These are phyloP conservation scores for Meteorus colon DNA, from an alignment of 2,888 invertebrate genomes.

Conservation along the genomic window DNA sequence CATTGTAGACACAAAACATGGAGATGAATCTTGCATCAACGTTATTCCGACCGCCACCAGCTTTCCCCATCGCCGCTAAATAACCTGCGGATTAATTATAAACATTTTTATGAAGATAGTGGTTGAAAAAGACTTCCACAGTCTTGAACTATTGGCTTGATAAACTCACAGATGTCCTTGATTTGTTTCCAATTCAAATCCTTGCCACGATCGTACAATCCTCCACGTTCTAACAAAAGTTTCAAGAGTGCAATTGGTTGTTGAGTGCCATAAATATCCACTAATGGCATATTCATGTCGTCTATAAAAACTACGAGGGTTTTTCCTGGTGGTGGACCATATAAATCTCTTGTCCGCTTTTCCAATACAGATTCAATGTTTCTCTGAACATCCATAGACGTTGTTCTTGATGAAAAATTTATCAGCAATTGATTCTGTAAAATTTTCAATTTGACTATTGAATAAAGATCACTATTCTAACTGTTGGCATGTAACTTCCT, in stretches of 20 bases:
- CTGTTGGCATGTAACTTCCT: not conserved
- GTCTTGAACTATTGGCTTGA: not conserved
- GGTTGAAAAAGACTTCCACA: not conserved
- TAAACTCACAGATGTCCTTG: conserved; percentile 80
- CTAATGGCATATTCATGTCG: conserved; percentile 95
- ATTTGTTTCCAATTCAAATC: conserved; percentile 92
- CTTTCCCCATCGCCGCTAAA: conserved; percentile 89
- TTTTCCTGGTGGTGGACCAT: conserved; percentile 92
- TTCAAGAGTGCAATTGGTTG: conserved; percentile 95
- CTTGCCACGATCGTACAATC: conserved; percentile 91
- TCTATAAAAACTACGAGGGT: conserved; percentile 92
- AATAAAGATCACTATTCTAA: conserved; percentile 29
- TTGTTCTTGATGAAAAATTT: conserved; percentile 94
- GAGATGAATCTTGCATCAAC: conserved; percentile 94
- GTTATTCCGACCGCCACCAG: conserved; percentile 92
- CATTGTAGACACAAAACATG: conserved; percentile 90
- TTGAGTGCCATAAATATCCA: conserved; percentile 92
- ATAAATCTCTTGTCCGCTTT: conserved; percentile 91
- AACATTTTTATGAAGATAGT: conserved; percentile 13
- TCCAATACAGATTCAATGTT: conserved; percentile 91
- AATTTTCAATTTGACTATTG: not conserved
- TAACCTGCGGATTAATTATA: conserved; percentile 75
- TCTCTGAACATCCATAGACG: conserved; percentile 91
- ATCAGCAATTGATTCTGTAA: conserved; percentile 85
- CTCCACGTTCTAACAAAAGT: conserved; percentile 89